These are phyloP conservation scores for Scrobipalpa atriplicella DNA, from an alignment of 2,888 invertebrate species.

Conservation along the genomic window DNA sequence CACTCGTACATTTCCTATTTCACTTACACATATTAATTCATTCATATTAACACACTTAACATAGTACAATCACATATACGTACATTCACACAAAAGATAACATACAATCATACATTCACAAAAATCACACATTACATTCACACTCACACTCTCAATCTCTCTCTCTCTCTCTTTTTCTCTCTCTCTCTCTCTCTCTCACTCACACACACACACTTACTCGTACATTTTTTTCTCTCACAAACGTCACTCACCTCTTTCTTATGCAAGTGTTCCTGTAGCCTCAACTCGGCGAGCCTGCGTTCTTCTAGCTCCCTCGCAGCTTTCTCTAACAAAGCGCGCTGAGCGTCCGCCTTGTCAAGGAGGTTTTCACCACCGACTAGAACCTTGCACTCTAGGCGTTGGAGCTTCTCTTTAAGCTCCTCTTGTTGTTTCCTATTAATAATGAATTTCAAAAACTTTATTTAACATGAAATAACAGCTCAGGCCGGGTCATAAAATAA, in stretches of 20 bases:
- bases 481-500: no score
- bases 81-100: no score
- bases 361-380: conserved; percentile 99
- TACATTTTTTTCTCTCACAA: conserved; percentile 61
- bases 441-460: neutral
- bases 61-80: no score
- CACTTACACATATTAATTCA: no score
- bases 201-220: neutral
- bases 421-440: conserved; percentile 88
- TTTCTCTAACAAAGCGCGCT: conserved; percentile 93
- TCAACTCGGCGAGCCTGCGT: conserved; percentile 89
- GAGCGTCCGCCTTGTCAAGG: conserved; percentile 97
- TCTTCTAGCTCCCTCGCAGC: conserved; percentile 92
- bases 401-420: conserved; percentile 91
- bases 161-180: no score
- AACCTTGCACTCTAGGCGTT: conserved; percentile 96
- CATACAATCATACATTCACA: no score
- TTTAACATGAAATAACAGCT: no score
- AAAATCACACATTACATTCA: no score
- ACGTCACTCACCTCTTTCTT: conserved; percentile 89
- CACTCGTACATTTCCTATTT: no score
- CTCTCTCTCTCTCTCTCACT: neutral
- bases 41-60: no score
- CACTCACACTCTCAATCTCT: no score
- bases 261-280: conserved; percentile 90